Conservation (phyloP, 2,888 invertebrate genomes). For the Polymixis lichenea region DNA sequence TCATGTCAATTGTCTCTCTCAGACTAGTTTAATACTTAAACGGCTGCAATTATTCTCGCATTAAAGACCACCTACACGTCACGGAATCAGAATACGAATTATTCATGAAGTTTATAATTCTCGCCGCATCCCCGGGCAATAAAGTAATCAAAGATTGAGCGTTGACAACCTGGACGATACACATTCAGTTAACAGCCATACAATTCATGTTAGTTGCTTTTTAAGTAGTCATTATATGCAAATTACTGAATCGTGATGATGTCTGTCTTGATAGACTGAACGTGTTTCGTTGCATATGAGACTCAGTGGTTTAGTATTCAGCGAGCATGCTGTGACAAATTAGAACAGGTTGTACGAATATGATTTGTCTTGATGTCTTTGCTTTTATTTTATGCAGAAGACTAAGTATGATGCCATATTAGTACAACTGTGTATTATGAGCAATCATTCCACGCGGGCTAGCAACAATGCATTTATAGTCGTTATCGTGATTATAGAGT, state of each 20-base stretch:
- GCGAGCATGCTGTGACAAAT: conserved; percentile 59
- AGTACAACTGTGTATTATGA: not conserved
- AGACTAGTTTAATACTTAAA: conserved; percentile 39
- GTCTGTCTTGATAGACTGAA: conserved; percentile 78
- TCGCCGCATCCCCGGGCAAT: conserved; percentile 69
- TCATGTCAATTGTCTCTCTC: conserved; percentile 34
- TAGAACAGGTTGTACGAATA: conserved; percentile 49
- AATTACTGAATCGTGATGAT: conserved; percentile 83
- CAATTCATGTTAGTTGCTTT: conserved; percentile 82
- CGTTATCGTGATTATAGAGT: too few species aligned
- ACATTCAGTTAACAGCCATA: conserved; percentile 77
- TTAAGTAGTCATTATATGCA: conserved; percentile 87
- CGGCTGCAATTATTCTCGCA: conserved; percentile 53
- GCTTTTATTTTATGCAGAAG: not conserved
- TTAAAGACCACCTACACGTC: conserved; percentile 60
- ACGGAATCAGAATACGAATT: conserved; percentile 54
- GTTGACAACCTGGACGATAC: conserved; percentile 82
- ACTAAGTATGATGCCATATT: not conserved
- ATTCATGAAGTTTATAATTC: conserved; percentile 69
- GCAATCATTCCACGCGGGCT: too few species aligned
- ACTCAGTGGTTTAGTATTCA: conserved; percentile 59
- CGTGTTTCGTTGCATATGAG: conserved; percentile 72
- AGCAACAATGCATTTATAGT: too few species aligned
- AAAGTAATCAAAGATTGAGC: conserved; percentile 81
- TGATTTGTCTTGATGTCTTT: not conserved